These are phyloP conservation scores for Cotesia congregata DNA, from an alignment of 2,888 invertebrate genomes.

Conservation along the genomic window DNA sequence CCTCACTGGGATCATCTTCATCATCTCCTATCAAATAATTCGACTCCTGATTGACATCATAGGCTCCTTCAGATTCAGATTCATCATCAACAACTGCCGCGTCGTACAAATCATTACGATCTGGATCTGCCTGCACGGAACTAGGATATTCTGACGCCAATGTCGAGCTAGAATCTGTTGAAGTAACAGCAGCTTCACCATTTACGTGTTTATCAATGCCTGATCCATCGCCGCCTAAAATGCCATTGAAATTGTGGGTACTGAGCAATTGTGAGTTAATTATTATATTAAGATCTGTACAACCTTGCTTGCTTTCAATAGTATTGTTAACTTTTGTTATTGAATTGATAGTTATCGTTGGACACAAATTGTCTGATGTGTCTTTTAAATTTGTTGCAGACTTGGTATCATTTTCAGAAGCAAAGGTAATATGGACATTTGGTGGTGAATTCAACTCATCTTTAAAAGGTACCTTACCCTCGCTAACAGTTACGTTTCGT, in stretches of 20 bases:
- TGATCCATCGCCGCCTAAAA: conserved; percentile 22
- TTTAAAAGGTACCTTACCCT: conserved; percentile 42
- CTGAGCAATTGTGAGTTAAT: conserved; percentile 80
- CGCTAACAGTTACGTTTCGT: conserved; percentile 54
- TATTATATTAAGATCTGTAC: conserved; percentile 79
- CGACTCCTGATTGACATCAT: conserved; percentile 41
- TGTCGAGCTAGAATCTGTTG: background rate
- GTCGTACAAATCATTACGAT: conserved; percentile 35
- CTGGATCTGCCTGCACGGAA: conserved; percentile 28
- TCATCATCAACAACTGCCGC: background rate
- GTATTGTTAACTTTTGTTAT: conserved; percentile 66
- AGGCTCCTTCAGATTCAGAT: conserved; percentile 11
- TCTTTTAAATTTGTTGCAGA: conserved; percentile 36
- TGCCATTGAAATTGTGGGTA: conserved; percentile 70
- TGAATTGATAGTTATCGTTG: conserved; percentile 67
- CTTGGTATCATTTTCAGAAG: conserved; percentile 52
- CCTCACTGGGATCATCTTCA: background rate
- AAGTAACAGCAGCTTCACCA: background rate
- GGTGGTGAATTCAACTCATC: conserved; percentile 41
- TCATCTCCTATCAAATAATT: conserved; percentile 14
- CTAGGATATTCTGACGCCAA: conserved; percentile 26
- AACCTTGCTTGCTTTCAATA: conserved; percentile 75
- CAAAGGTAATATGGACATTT: conserved; percentile 65
- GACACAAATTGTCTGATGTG: conserved; percentile 56
- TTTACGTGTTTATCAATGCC: conserved; percentile 42